phyloP scores from a whole-genome alignment of 35 echinoderm and acorn worm species.

The Apostichopus japonicus region DNA sequence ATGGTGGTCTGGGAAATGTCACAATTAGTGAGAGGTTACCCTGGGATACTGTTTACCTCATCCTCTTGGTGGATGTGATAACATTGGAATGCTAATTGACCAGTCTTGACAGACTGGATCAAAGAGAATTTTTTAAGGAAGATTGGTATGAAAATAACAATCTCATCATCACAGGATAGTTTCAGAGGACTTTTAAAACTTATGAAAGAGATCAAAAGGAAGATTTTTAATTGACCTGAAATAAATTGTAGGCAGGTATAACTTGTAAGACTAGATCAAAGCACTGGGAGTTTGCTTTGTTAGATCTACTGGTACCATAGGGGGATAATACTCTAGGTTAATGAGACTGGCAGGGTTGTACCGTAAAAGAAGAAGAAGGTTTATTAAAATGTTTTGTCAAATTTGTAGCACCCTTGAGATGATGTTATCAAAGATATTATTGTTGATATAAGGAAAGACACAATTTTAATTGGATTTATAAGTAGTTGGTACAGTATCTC shows the following conservation, averaged over 20 bases:
- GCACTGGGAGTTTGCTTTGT: too few species aligned
- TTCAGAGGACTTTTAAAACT: too few species aligned
- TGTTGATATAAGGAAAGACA: too few species aligned
- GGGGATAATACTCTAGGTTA: too few species aligned
- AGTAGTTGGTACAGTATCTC: too few species aligned
- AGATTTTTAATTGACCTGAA: background rate
- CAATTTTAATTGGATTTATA: too few species aligned
- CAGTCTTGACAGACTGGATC: background rate
- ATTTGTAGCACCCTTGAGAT: background rate
- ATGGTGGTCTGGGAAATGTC: background rate
- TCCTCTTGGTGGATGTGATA: background rate
- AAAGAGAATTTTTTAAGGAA: background rate
- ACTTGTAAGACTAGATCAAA: too few species aligned
- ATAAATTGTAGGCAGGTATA: background rate
- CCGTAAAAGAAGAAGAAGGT: background rate
- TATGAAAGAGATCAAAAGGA: background rate
- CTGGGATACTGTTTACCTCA: background rate
- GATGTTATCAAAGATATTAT: background rate
- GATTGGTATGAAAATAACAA: background rate
- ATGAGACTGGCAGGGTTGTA: too few species aligned
- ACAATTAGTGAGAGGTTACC: constrained; percentile 10
- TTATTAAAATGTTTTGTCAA: background rate
- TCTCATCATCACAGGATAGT: background rate
- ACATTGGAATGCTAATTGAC: constrained; percentile 49
- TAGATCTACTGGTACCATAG: too few species aligned